Base-by-base conservation (phyloP, 2,888 invertebrate genomes). In the Calameuta idolon region DNA sequence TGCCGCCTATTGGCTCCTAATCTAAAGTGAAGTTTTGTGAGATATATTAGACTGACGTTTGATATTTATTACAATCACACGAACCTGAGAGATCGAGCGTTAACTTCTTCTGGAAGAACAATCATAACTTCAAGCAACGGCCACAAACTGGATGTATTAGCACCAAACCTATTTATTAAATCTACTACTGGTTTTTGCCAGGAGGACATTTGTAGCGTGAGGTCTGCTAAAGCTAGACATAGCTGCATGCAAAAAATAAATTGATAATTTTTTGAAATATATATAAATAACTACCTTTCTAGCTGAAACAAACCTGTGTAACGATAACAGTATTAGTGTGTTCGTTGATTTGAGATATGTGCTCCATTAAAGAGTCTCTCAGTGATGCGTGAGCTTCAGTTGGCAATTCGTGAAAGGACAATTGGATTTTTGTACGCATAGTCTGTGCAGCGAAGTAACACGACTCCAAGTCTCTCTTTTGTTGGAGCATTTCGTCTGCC, bases 371-470 rank as follows among this genome's bases (percentile, higher is more conserved):
- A 0, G 99, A 98, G 92, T 99, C 97, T 83, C 98, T 93, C 35
- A 99, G 93, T 0, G 98, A 97, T 84, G 94, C 93, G 85, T 98
- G 96, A 11, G 98, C 96, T 84, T 96, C 96, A 11, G 94, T 90
- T 0, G 99, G 98, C 81, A 99, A 92, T 92, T 99, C 99, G 86
- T 97, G 96, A 90, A 99, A 97, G 79, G 96, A 97, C 82, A 95
- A 94, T 90, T 97, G 97, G 75, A 98, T 98, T 93, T 99, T 99
- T 35, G 97, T 96, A 86, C 99, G 94, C 96, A 99, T 97, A 2
- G 99, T 99, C 92, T 99, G 99, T 15, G 99, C 98, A 75, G 98
- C 99, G 93, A 99, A 99, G 90, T 98, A 99, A 92, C 98, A 98
- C 4, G 98, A 97, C 87, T 98, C 96, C 81, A 97, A 92, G 92